Conservation (phyloP, 2,797 vertebrate genomes). For the Triplophysa yarkandensis region DNA sequence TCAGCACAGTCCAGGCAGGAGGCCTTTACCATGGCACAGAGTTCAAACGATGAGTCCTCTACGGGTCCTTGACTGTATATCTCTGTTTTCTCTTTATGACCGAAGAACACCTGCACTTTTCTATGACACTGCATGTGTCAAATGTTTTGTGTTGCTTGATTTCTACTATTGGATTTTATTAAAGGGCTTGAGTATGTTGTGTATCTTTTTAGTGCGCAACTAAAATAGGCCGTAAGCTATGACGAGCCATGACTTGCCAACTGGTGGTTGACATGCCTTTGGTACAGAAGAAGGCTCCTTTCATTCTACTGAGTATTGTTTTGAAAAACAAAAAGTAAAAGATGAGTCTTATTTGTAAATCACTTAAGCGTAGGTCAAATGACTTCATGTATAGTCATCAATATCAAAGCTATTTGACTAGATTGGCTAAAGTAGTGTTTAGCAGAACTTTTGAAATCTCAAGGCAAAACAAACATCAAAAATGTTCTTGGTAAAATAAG, state of each 20-base stretch:
- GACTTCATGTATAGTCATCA: no score
- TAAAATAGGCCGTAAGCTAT: neutral
- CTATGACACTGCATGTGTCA: neutral
- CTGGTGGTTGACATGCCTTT: neutral
- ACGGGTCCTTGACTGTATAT: conserved; percentile 16
- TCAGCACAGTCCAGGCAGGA: conserved; percentile 49
- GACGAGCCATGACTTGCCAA: neutral
- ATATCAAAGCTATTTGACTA: no score
- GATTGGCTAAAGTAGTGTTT: no score
- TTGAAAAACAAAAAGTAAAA: no score
- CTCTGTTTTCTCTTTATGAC: conserved; percentile 24
- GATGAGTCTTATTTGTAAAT: no score
- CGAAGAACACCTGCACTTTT: neutral
- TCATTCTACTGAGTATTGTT: neutral
- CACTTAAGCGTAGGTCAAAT: no score
- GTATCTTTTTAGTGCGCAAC: neutral
- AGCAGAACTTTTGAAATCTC: no score
- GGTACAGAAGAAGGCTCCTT: neutral
- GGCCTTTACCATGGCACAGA: conserved; percentile 46
- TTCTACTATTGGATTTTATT: neutral
- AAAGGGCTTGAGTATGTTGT: neutral
- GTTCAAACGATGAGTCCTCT: conserved; percentile 42
- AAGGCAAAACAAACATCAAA: no score
- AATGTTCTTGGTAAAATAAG: no score
- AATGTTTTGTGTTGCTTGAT: neutral